Conservation (phyloP, 2,797 vertebrate genomes). For the Helicolenus hilgendorfi region DNA sequence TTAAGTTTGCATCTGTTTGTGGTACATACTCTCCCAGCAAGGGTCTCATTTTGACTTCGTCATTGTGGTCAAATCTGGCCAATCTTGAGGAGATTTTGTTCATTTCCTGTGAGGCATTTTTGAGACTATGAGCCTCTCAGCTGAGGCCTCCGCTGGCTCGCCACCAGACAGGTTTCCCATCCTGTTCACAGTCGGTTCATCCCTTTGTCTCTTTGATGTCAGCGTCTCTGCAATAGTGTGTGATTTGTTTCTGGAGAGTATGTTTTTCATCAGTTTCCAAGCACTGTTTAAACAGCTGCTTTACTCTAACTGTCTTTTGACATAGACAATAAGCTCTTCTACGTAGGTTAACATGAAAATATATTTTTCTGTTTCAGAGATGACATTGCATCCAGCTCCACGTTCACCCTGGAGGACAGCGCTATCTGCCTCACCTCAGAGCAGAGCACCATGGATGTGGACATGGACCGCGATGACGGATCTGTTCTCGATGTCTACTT, state of each 20-base stretch:
- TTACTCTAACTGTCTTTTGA: background rate
- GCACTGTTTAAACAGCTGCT: constrained; percentile 39
- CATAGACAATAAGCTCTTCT: background rate
- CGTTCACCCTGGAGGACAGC: constrained; percentile 96
- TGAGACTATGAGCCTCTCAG: constrained; percentile 19
- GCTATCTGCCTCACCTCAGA: constrained; percentile 97
- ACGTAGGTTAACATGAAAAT: background rate
- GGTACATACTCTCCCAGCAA: background rate
- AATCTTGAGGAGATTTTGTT: constrained; percentile 4
- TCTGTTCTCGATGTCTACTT: constrained; percentile 97
- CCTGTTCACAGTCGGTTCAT: background rate
- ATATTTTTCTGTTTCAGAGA: constrained; percentile 86
- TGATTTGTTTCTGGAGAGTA: background rate
- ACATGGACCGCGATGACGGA: constrained; percentile 94
- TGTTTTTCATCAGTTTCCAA: background rate
- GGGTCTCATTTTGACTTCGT: background rate
- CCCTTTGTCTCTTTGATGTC: constrained; percentile 31
- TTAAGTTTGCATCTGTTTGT: background rate
- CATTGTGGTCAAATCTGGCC: background rate
- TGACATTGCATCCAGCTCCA: constrained; percentile 94
- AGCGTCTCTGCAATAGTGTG: background rate
- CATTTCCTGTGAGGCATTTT: constrained; percentile 39
- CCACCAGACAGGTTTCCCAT: constrained; percentile 1
- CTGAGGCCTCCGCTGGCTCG: background rate
- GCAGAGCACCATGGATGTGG: constrained; percentile 94